A percentile compares a stretch with the other conserved stretches of the same genome.
phyloP scores from a whole-genome alignment of 1,140 invertebrate species.

The Macrobrachium nipponense region DNA sequence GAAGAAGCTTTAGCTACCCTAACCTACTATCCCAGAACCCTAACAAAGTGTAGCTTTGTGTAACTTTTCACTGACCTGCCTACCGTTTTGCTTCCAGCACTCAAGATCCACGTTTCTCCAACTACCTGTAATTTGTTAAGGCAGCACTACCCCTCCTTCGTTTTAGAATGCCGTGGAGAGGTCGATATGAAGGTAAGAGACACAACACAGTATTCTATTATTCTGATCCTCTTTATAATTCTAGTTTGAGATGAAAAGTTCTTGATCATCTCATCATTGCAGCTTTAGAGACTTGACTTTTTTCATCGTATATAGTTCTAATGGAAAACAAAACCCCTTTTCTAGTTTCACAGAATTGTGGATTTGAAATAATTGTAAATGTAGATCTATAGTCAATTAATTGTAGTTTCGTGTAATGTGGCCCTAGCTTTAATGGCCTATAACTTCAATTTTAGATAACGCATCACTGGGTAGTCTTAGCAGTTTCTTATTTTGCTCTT shows the following conservation, averaged over 20 bases:
- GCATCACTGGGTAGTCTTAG: too few species aligned
- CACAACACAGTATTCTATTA: not conserved
- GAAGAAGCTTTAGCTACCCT: too few species aligned
- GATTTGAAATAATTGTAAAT: too few species aligned
- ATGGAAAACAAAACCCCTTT: too few species aligned
- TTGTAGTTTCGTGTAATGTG: too few species aligned
- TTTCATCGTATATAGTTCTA: too few species aligned
- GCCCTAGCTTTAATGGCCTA: too few species aligned
- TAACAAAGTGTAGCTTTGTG: not conserved
- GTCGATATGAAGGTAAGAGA: conserved; percentile 58
- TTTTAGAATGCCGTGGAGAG: conserved; percentile 78
- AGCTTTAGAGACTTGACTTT: not conserved
- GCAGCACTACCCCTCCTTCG: conserved; percentile 91
- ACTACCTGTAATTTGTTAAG: conserved; percentile 85
- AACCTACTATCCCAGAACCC: not conserved
- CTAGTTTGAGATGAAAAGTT: not conserved
- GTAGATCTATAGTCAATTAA: too few species aligned
- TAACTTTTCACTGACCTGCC: not conserved
- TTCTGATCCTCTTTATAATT: too few species aligned
- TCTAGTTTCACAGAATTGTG: too few species aligned
- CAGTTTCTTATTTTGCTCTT: too few species aligned
- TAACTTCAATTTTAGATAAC: too few species aligned
- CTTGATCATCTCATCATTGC: not conserved
- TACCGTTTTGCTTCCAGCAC: conserved; percentile 73
- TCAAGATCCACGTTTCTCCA: conserved; percentile 95